These are phyloP conservation scores for Orgyia antiqua DNA, from an alignment of 2,888 invertebrate genomes.

Conservation along the genomic window DNA sequence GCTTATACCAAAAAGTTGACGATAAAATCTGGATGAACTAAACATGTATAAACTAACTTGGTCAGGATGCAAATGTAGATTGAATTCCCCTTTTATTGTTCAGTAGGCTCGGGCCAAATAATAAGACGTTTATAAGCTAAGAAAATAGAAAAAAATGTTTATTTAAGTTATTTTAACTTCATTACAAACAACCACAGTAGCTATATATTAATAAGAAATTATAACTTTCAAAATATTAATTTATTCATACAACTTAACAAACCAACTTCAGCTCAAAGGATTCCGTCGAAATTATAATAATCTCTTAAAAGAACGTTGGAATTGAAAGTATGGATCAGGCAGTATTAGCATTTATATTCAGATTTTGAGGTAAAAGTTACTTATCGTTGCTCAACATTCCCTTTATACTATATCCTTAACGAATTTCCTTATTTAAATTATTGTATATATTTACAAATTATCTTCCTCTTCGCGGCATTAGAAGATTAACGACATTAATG, in stretches of 20 bases:
- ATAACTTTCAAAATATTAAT: slow-evolving; percentile 33
- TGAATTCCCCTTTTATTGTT: too few species aligned
- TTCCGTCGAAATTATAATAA: slow-evolving; percentile 69
- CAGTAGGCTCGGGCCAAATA: too few species aligned
- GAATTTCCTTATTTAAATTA: slow-evolving; percentile 22
- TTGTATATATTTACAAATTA: slow-evolving; percentile 23
- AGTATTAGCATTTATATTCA: slow-evolving; percentile 71
- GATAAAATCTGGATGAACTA: too few species aligned
- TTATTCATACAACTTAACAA: slow-evolving; percentile 50
- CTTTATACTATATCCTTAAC: slow-evolving; percentile 24
- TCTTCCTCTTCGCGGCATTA: slow-evolving; percentile 13
- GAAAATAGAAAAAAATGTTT: too few species aligned
- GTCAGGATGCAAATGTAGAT: too few species aligned
- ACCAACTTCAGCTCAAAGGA: slow-evolving; percentile 58
- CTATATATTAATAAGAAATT: slow-evolving; percentile 14
- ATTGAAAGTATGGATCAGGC: slow-evolving; percentile 69
- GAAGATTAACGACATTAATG: slow-evolving; percentile 23
- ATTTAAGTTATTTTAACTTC: too few species aligned
- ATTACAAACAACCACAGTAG: too few species aligned
- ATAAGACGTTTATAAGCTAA: too few species aligned
- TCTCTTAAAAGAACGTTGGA: slow-evolving; percentile 57
- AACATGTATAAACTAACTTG: too few species aligned
- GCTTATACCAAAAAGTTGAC: too few species aligned
- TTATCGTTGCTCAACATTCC: slow-evolving; percentile 55
- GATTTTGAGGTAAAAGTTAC: slow-evolving; percentile 63